Evolutionary conservation across 2,113 vertebrate genomes (phyloP).

Genomic region (Tautogolabrus adspersus): DNA sequence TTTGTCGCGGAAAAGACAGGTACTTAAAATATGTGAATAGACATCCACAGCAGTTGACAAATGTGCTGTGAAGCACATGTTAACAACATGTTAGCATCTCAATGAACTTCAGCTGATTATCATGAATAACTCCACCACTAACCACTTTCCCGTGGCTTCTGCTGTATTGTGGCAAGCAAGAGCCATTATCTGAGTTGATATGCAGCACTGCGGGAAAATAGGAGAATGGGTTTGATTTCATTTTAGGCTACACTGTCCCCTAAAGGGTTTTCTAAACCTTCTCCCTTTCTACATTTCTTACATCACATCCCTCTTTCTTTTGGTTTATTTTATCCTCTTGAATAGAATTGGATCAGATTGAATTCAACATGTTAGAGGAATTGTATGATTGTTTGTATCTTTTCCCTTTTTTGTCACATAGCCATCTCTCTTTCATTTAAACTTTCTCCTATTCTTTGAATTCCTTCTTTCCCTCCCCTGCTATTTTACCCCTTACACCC

Average conservation of each 20-base stretch:
- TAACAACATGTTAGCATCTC: slow-evolving; percentile 19
- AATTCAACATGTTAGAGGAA: slow-evolving; percentile 4
- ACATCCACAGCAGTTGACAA: neutral
- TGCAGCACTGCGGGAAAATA: neutral
- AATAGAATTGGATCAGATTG: slow-evolving; percentile 21
- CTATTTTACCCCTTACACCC: slow-evolving; percentile 16
- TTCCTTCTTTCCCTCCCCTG: neutral
- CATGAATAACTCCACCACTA: slow-evolving; percentile 9
- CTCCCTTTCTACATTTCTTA: slow-evolving; percentile 1
- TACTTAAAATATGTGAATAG: neutral
- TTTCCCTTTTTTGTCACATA: too few species aligned
- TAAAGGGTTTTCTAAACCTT: slow-evolving; percentile 14
- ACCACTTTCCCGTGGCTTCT: neutral
- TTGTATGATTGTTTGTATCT: neutral
- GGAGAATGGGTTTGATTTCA: neutral
- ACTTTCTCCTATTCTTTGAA: neutral
- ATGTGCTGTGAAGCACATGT: neutral
- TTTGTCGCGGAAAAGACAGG: neutral
- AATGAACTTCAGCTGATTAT: neutral
- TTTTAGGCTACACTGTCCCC: slow-evolving; percentile 16
- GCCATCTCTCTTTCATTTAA: neutral
- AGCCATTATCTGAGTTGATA: neutral
- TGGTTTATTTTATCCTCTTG: neutral
- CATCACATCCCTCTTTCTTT: slow-evolving; percentile 3
- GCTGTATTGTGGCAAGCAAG: neutral